Evolutionary conservation across 2,888 invertebrate species (phyloP).

Genomic region (Xestoiulus laeticollis): DNA sequence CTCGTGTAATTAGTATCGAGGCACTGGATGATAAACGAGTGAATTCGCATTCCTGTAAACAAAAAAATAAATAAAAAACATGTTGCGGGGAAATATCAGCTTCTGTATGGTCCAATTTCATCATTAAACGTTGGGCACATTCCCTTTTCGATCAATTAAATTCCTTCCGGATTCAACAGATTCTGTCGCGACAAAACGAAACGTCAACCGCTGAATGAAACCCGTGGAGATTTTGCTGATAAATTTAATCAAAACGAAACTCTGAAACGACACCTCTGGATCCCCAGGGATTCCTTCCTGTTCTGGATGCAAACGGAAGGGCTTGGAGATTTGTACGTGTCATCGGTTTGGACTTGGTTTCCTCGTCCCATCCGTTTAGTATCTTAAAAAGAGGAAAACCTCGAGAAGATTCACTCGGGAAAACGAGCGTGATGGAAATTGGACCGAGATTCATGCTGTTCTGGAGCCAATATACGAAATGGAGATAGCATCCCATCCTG

Average conservation of each 20-base stretch:
- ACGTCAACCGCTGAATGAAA: neutral
- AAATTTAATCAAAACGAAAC: constrained; percentile 25
- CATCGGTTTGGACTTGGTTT: neutral
- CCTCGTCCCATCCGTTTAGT: neutral
- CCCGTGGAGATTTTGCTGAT: neutral
- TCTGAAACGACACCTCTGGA: neutral
- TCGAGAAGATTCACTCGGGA: neutral
- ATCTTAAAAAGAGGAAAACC: neutral
- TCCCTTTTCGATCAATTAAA: constrained; percentile 15
- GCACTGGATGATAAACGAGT: neutral
- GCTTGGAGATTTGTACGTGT: neutral
- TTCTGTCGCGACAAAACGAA: neutral
- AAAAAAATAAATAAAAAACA: neutral
- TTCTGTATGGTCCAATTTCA: neutral
- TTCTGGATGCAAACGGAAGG: neutral
- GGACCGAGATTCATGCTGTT: neutral
- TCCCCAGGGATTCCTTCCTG: neutral
- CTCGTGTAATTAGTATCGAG: neutral
- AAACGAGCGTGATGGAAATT: neutral
- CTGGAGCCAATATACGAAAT: neutral
- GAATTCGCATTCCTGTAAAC: neutral
- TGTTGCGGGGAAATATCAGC: neutral
- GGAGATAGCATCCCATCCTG: neutral
- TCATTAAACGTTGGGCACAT: neutral
- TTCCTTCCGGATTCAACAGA: neutral